A percentile compares a stretch with the other conserved stretches of the same genome.
Conservation (phyloP, 2,888 invertebrate genomes). For the Cryptus viduatorius region DNA sequence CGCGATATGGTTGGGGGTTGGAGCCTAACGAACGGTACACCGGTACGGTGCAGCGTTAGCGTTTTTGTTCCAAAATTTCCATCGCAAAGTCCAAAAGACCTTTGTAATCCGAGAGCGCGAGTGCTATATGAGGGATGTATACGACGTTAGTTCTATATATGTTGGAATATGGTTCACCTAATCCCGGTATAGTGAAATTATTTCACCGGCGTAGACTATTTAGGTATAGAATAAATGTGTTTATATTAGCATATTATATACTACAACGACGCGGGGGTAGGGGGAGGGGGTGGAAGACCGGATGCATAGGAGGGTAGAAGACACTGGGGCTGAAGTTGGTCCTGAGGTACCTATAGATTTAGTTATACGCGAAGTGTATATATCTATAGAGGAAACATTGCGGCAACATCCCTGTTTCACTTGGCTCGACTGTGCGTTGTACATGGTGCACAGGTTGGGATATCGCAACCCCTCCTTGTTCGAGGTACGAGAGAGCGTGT, state of each 20-base stretch:
- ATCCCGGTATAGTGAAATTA: constrained; percentile 35
- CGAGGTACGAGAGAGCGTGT: constrained; percentile 20
- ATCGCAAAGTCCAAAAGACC: neutral
- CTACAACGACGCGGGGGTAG: neutral
- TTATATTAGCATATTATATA: constrained; percentile 41
- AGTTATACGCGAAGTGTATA: neutral
- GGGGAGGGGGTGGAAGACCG: neutral
- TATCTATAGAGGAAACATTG: neutral
- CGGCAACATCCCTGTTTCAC: constrained; percentile 20
- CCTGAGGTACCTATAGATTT: neutral
- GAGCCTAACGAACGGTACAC: neutral
- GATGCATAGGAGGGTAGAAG: neutral
- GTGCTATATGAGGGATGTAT: neutral
- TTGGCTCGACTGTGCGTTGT: constrained; percentile 2
- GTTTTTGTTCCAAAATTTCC: constrained; percentile 2
- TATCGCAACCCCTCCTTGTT: constrained; percentile 1
- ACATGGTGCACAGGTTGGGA: constrained; percentile 15
- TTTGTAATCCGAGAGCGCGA: constrained; percentile 8
- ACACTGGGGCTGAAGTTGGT: constrained; percentile 1
- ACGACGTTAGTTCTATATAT: neutral
- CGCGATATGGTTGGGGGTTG: neutral
- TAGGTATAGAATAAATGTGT: constrained; percentile 37
- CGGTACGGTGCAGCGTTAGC: neutral
- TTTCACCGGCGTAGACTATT: constrained; percentile 29
- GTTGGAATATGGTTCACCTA: constrained; percentile 19